Evolutionary conservation across 2,113 vertebrate species (phyloP).

Genomic region (Python bivittatus): DNA sequence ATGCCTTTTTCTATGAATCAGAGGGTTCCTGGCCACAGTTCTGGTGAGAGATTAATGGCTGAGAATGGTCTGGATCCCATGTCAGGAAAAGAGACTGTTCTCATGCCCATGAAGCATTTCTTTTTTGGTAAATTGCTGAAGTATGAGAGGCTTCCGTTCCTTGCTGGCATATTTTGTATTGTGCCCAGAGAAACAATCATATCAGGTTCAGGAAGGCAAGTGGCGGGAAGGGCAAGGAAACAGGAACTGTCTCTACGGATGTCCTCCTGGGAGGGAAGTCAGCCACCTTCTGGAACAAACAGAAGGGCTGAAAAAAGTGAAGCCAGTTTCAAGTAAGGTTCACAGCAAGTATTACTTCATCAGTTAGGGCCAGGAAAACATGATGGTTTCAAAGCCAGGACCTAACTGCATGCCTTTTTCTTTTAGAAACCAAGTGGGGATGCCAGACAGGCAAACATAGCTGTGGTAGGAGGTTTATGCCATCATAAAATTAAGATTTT

Average conservation of each 20-base stretch:
- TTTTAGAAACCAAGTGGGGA: background rate
- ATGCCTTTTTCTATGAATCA: slow-evolving; percentile 26
- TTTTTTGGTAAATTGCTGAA: slow-evolving; percentile 73
- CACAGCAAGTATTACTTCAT: slow-evolving; percentile 33
- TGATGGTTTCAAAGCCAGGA: background rate
- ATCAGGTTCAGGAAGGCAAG: slow-evolving; percentile 79
- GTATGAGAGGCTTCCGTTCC: slow-evolving; percentile 77
- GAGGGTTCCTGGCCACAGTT: slow-evolving; percentile 33
- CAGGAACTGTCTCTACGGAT: slow-evolving; percentile 78
- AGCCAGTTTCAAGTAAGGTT: slow-evolving; percentile 36
- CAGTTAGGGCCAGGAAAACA: background rate
- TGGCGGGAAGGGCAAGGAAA: slow-evolving; percentile 73
- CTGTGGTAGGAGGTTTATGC: background rate
- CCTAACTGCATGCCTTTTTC: background rate
- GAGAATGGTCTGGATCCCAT: slow-evolving; percentile 42
- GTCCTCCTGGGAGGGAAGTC: slow-evolving; percentile 66
- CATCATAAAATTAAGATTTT: background rate
- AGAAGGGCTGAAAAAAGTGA: slow-evolving; percentile 56
- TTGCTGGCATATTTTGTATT: slow-evolving; percentile 74
- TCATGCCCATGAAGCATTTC: slow-evolving; percentile 69
- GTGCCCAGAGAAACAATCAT: slow-evolving; percentile 81
- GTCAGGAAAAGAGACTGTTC: slow-evolving; percentile 64
- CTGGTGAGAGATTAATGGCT: slow-evolving; percentile 43
- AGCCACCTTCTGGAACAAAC: slow-evolving; percentile 59
- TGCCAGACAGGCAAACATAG: background rate